A percentile compares a stretch with the other conserved stretches of the same genome.
Evolutionary conservation across 2,888 invertebrate species (phyloP).

Genomic region (Himalopsyche kuldschensis): DNA sequence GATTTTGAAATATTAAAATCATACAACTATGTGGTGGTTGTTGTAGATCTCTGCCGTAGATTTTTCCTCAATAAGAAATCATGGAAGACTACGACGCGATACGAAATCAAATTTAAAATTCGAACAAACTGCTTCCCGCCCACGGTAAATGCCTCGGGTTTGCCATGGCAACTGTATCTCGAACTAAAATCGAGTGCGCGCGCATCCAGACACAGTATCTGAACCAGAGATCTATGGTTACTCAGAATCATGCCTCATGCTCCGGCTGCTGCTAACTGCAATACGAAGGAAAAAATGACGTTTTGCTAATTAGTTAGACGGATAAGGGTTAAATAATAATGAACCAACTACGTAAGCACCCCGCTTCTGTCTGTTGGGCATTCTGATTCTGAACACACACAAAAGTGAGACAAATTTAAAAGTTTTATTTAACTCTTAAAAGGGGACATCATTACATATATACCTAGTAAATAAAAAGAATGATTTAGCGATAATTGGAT

Average conservation of each 20-base stretch:
- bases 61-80: constrained; percentile 22
- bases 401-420: too few species aligned
- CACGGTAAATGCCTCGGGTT: constrained; percentile 26
- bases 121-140: constrained; percentile 29
- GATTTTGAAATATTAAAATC: neutral
- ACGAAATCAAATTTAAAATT: constrained; percentile 38
- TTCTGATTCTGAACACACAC: too few species aligned
- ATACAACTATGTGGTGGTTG: neutral
- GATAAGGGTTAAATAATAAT: neutral
- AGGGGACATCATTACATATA: too few species aligned
- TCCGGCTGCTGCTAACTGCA: neutral
- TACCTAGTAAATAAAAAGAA: too few species aligned
- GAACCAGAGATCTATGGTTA: constrained; percentile 7
- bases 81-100: constrained; percentile 13
- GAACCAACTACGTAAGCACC: too few species aligned
- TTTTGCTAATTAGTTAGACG: neutral
- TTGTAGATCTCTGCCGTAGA: constrained; percentile 21
- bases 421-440: too few species aligned
- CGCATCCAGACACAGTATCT: constrained; percentile 24
- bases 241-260: constrained; percentile 1
- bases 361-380: too few species aligned
- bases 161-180: constrained; percentile 22
- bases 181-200: constrained; percentile 17
- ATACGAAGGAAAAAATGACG: neutral
- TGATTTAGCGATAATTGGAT: too few species aligned